Conservation (phyloP, 2,797 vertebrate genomes). For the Chelidonichthys spinosus region DNA sequence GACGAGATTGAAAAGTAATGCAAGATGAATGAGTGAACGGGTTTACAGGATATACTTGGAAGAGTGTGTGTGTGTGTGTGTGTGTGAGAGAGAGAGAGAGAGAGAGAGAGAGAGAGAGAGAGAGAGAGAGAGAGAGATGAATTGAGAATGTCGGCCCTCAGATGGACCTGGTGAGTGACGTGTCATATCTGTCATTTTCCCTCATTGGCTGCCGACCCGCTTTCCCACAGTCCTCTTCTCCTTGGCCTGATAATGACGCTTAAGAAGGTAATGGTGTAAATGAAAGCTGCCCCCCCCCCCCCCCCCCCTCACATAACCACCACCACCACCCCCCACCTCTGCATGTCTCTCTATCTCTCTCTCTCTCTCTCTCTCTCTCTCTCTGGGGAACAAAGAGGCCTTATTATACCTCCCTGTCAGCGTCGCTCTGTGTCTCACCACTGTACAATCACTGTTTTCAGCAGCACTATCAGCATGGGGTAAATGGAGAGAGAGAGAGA, state of each 20-base stretch:
- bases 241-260: slow-evolving; percentile 84
- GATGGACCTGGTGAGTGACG: slow-evolving; percentile 75
- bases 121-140: slow-evolving; percentile 16
- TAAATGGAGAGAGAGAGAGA: slow-evolving; percentile 74
- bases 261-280: slow-evolving; percentile 89
- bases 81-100: not conserved
- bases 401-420: slow-evolving; percentile 83
- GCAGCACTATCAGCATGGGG: slow-evolving; percentile 76
- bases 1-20: not conserved
- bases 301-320: not conserved
- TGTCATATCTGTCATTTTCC: slow-evolving; percentile 69
- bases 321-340: slow-evolving; percentile 17
- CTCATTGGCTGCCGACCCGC: slow-evolving; percentile 52
- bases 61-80: not conserved
- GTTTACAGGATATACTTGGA: slow-evolving; percentile 4
- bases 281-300: slow-evolving; percentile 72
- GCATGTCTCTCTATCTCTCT: slow-evolving; percentile 57
- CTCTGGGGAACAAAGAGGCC: slow-evolving; percentile 83
- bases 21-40: slow-evolving; percentile 10
- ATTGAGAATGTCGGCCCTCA: slow-evolving; percentile 56
- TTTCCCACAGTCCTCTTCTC: slow-evolving; percentile 83
- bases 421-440: slow-evolving; percentile 74
- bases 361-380: slow-evolving; percentile 57
- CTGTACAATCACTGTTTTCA: slow-evolving; percentile 84
- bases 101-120: too few species aligned